phyloP scores from a whole-genome alignment of 2,113 vertebrate species.

The Myxocyprinus asiaticus region DNA sequence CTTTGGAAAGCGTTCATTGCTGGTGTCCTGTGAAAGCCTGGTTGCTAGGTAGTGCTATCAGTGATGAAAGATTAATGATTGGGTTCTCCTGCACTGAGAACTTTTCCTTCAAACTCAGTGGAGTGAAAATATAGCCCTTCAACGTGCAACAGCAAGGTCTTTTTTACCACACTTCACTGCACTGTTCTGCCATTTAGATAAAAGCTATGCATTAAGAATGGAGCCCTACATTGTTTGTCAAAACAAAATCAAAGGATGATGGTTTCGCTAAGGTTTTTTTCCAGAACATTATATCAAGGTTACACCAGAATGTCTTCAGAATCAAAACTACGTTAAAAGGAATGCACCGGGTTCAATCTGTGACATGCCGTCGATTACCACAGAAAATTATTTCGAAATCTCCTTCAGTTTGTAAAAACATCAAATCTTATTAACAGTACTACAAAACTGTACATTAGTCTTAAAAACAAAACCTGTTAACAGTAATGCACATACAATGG shows the following conservation, averaged over 20 bases:
- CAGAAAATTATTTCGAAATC: too few species aligned
- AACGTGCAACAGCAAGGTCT: background rate
- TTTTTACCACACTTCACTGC: slow-evolving; percentile 11
- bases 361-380: background rate
- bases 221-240: background rate
- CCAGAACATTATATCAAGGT: too few species aligned
- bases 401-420: background rate
- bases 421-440: too few species aligned
- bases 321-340: background rate
- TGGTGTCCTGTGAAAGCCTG: background rate
- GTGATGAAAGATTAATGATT: slow-evolving; percentile 14
- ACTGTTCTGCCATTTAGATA: background rate
- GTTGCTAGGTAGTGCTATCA: background rate
- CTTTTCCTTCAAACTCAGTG: background rate
- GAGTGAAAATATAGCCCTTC: background rate
- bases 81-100: background rate
- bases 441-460: too few species aligned
- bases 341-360: background rate
- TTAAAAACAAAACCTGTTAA: too few species aligned
- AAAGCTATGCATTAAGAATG: background rate
- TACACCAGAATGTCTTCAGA: background rate
- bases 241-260: background rate
- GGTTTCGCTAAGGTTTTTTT: background rate
- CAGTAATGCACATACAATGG: too few species aligned
- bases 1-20: background rate